A percentile compares a stretch with the other conserved stretches of the same genome.
phyloP scores from a whole-genome alignment of 2,888 invertebrate genomes.

The Empis stercorea region DNA sequence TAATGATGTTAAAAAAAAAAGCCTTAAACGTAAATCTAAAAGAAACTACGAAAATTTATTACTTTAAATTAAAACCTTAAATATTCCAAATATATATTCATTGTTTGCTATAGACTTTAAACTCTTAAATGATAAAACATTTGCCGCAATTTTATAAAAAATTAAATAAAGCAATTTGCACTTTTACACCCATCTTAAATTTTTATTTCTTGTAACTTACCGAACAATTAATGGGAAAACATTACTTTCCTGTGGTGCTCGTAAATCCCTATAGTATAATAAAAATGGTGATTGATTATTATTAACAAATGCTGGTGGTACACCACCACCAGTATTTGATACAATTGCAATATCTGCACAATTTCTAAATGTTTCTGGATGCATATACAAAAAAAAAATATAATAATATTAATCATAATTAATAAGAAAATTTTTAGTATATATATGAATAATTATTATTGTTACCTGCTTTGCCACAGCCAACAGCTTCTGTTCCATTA shows the following conservation, averaged over 20 bases:
- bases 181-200: no score
- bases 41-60: no score
- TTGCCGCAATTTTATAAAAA: no score
- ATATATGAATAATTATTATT: neutral
- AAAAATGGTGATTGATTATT: slow-evolving; percentile 55
- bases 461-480: slow-evolving; percentile 64
- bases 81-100: no score
- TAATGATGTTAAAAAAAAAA: no score
- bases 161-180: no score
- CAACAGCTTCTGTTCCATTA: slow-evolving; percentile 76
- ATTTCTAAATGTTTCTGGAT: slow-evolving; percentile 70
- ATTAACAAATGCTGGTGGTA: slow-evolving; percentile 57
- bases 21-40: no score
- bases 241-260: slow-evolving; percentile 46
- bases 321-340: slow-evolving; percentile 62
- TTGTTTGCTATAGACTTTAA: no score
- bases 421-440: neutral
- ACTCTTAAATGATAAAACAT: no score
- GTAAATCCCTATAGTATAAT: slow-evolving; percentile 59
- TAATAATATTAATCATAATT: no score
- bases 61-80: no score
- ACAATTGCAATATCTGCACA: slow-evolving; percentile 79
- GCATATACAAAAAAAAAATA: neutral
- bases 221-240: slow-evolving; percentile 64
- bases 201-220: slow-evolving; percentile 33